phyloP scores from a whole-genome alignment of 2,113 vertebrate genomes.

The Anolis carolinensis region DNA sequence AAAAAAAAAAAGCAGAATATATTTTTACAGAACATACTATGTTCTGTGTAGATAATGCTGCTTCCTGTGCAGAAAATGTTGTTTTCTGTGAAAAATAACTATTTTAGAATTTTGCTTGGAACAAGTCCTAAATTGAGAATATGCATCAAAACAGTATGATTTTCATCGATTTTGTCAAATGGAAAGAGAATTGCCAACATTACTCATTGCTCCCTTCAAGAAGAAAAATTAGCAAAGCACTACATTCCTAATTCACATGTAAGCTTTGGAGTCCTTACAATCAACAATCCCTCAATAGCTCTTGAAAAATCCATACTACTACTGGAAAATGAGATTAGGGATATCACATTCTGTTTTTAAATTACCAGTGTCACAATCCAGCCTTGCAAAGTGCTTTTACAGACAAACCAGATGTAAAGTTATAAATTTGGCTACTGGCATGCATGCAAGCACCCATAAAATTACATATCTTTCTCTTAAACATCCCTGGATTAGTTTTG shows the following conservation, averaged over 20 bases:
- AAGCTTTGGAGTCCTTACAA: neutral
- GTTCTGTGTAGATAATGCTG: too few relatives aligned
- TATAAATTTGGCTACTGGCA: conserved; percentile 11
- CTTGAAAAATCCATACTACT: accelerated
- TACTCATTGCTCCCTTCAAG: too few relatives aligned
- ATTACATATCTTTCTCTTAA: conserved; percentile 12
- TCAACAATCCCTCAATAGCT: accelerated
- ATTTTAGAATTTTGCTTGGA: too few relatives aligned
- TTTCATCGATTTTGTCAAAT: too few relatives aligned
- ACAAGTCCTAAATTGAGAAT: too few relatives aligned
- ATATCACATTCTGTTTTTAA: accelerated
- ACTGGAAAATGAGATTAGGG: accelerated
- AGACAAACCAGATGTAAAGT: conserved; percentile 26
- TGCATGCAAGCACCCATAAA: conserved; percentile 45
- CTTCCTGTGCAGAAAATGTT: too few relatives aligned
- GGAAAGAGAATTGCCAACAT: too few relatives aligned
- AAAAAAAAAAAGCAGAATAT: too few relatives aligned
- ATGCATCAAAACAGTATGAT: too few relatives aligned
- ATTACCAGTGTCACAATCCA: conserved; percentile 44
- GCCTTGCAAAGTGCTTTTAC: conserved; percentile 8
- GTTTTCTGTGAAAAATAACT: too few relatives aligned
- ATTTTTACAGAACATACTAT: too few relatives aligned
- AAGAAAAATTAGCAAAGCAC: too few relatives aligned
- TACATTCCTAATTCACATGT: neutral
- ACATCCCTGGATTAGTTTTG: conserved; percentile 45